Evolutionary conservation across 2,888 invertebrate genomes (phyloP).

Genomic region (Drosophila borealis): DNA sequence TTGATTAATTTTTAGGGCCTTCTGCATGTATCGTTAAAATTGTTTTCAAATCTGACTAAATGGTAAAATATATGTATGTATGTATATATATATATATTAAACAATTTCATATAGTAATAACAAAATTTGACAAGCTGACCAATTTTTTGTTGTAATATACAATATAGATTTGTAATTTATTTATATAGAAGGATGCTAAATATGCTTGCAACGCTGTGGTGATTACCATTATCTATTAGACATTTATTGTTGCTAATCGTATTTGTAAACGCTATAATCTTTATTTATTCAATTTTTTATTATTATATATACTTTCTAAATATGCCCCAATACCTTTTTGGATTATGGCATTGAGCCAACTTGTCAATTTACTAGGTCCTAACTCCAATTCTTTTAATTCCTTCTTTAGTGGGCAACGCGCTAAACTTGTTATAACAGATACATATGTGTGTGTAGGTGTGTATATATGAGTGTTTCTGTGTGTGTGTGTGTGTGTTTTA

Average conservation of each 20-base stretch:
- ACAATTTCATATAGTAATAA: conserved; percentile 69
- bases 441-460: conserved; percentile 28
- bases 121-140: conserved; percentile 76
- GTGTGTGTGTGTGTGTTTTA: conserved; percentile 32
- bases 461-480: conserved; percentile 2
- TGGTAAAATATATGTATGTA: conserved; percentile 65
- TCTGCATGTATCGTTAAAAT: conserved; percentile 54
- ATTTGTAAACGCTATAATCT: conserved; percentile 54
- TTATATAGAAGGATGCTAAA: conserved; percentile 56
- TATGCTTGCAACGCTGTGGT: conserved; percentile 64
- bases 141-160: conserved; percentile 66
- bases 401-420: conserved; percentile 50
- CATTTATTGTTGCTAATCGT: conserved; percentile 65
- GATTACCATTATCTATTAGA: conserved; percentile 68
- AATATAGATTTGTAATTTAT: conserved; percentile 51
- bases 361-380: conserved; percentile 60
- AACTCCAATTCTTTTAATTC: conserved; percentile 35
- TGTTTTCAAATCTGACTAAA: conserved; percentile 61
- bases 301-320: conserved; percentile 34
- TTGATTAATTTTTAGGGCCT: conserved; percentile 51
- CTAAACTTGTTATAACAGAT: conserved; percentile 64
- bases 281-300: conserved; percentile 33
- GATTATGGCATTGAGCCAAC: conserved; percentile 37
- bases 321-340: conserved; percentile 31
- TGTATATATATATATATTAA: conserved; percentile 50